phyloP scores from a whole-genome alignment of 2,797 vertebrate species.

The Bothrops alternatus region DNA sequence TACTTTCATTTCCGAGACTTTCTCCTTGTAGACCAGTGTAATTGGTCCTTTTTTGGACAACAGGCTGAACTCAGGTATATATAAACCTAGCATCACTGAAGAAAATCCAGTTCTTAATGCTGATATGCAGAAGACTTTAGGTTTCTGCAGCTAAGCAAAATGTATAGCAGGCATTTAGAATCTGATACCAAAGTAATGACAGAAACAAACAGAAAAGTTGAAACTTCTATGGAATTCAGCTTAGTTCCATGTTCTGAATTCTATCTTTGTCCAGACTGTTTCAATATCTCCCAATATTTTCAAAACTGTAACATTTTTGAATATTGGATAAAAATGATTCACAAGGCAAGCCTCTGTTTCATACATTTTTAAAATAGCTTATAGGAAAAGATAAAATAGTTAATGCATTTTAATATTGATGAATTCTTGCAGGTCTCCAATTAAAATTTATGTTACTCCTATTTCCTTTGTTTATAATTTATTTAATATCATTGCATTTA shows the following conservation, averaged over 20 bases:
- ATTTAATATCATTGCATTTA: constrained; percentile 63
- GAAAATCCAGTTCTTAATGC: not conserved
- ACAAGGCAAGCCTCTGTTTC: not conserved
- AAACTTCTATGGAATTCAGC: not conserved
- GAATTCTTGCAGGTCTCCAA: constrained; percentile 20
- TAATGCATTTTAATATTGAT: constrained; percentile 25
- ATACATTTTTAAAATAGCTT: constrained; percentile 22
- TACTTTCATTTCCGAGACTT: too few relatives aligned
- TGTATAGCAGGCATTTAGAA: not conserved
- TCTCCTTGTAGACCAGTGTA: not conserved
- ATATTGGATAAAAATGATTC: constrained; percentile 8
- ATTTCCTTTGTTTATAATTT: constrained; percentile 53
- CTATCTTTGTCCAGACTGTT: not conserved
- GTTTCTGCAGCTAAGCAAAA: not conserved
- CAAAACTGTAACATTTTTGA: not conserved
- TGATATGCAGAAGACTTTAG: not conserved
- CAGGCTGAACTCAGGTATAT: not conserved
- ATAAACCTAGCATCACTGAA: not conserved
- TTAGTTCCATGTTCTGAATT: not conserved
- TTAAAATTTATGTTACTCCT: constrained; percentile 35
- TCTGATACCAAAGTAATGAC: not conserved
- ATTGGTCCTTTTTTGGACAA: not conserved
- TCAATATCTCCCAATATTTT: constrained; percentile 22
- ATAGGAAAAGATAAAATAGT: not conserved
- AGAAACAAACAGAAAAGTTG: not conserved